Evolutionary conservation across 2,888 invertebrate species (phyloP).

Genomic region (Halocaridina rubra): DNA sequence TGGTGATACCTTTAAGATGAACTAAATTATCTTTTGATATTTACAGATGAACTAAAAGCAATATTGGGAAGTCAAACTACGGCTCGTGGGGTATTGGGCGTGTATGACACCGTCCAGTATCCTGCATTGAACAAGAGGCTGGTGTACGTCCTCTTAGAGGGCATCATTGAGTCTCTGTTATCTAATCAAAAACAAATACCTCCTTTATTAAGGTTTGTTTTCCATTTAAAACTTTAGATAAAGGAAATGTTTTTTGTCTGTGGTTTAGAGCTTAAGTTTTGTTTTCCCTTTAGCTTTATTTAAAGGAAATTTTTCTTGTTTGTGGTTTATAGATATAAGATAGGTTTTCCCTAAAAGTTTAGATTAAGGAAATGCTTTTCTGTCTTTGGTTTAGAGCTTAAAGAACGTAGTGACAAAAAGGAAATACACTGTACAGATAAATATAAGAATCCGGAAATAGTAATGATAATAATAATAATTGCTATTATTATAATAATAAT

Average conservation of each 20-base stretch:
- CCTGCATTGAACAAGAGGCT: conserved; percentile 77
- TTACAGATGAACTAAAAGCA: conserved; percentile 85
- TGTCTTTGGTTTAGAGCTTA: no score
- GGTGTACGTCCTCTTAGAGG: conserved; percentile 61
- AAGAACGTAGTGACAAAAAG: no score
- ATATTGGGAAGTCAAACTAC: conserved; percentile 91
- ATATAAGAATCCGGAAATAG: no score
- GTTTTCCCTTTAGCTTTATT: neutral
- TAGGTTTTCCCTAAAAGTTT: no score
- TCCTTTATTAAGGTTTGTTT: conserved; percentile 46
- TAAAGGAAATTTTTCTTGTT: no score
- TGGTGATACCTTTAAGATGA: no score
- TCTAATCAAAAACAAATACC: conserved; percentile 49
- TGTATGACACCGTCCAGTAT: conserved; percentile 90
- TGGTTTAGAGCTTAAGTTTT: neutral
- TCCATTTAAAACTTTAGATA: neutral
- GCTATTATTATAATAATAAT: no score
- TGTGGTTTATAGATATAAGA: no score
- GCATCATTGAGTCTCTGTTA: conserved; percentile 55
- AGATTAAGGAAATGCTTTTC: no score
- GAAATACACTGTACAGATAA: no score
- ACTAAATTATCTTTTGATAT: conserved; percentile 12
- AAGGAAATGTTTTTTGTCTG: neutral
- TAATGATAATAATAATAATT: no score
- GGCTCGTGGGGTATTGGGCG: conserved; percentile 81